These are phyloP conservation scores for Delichon dasypus DNA, from an alignment of 2,797 vertebrate species.

Conservation along the genomic window DNA sequence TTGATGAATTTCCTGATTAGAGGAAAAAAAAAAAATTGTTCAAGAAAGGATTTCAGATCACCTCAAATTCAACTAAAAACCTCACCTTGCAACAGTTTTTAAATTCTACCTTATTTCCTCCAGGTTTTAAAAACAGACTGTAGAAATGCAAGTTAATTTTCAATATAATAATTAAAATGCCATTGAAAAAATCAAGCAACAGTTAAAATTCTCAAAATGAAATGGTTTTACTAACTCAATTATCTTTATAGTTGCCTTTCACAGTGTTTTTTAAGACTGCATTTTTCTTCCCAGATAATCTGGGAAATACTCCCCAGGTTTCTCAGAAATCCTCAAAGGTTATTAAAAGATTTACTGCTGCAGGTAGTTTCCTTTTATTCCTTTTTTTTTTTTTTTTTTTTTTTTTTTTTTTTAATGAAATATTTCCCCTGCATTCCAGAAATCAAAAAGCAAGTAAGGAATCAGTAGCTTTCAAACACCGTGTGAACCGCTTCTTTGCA, in stretches of 20 bases:
- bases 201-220: neutral
- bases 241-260: neutral
- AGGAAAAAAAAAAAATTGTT: neutral
- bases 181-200: neutral
- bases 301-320: neutral
- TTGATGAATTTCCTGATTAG: neutral
- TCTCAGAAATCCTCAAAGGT: neutral
- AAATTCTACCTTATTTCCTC: neutral
- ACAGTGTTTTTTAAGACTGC: neutral
- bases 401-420: neutral
- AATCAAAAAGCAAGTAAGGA: neutral
- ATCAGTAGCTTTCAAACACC: neutral
- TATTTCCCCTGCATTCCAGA: neutral
- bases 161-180: neutral
- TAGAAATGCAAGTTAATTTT: neutral
- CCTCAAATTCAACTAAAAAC: neutral
- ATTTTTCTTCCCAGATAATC: neutral
- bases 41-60: neutral
- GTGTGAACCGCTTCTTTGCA: neutral
- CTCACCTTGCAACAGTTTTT: neutral
- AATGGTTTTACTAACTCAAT: neutral
- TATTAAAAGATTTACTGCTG: neutral
- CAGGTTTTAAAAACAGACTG: neutral
- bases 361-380: neutral
- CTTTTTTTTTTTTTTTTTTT: too few species aligned